Conservation (phyloP, 2,888 invertebrate genomes). For the Tuta absoluta region DNA sequence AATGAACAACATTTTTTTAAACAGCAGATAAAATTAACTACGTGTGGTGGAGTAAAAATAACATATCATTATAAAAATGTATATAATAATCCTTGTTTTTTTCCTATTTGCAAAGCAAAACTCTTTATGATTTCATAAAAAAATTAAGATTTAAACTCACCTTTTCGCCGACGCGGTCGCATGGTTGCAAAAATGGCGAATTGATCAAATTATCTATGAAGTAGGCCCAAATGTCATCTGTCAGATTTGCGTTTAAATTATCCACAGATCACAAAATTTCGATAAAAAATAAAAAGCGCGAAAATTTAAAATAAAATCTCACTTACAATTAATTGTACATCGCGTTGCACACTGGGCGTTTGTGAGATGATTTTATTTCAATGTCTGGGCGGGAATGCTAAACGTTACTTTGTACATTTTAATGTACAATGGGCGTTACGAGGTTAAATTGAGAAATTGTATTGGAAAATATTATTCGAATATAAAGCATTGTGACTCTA, state of each 20-base stretch:
- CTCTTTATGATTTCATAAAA: too few species aligned
- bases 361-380: neutral
- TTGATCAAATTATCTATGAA: too few species aligned
- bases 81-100: too few species aligned
- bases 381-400: neutral
- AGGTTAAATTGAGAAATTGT: too few species aligned
- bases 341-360: neutral
- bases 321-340: neutral
- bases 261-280: neutral
- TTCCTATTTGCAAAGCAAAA: too few species aligned
- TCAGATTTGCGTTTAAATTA: too few species aligned
- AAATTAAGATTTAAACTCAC: too few species aligned
- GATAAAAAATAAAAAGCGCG: neutral
- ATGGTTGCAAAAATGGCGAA: too few species aligned
- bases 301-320: neutral
- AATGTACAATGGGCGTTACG: slow-evolving; percentile 1
- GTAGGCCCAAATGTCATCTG: too few species aligned
- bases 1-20: neutral
- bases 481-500: too few species aligned
- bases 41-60: neutral
- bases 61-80: neutral
- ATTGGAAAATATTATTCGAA: too few species aligned
- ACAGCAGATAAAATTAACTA: neutral
- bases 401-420: neutral
- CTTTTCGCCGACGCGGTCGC: too few species aligned